Percentiles rank a stretch among this genome's conserved stretches.
Conservation (phyloP, 2,888 invertebrate genomes). For the Ptilodon capucinus region DNA sequence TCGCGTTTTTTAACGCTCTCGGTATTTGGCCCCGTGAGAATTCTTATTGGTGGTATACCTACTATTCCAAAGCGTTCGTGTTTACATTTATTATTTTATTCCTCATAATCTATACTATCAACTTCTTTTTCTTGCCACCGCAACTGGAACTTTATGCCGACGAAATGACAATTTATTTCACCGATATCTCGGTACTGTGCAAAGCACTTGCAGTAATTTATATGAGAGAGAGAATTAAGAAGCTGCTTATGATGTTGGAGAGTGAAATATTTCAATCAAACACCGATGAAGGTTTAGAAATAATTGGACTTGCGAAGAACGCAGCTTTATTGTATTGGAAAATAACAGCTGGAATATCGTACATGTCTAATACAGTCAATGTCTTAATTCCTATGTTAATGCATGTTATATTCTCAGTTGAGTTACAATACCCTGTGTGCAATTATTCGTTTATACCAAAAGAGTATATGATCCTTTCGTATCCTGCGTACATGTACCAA, state of each 20-base stretch:
- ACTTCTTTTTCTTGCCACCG: slow-evolving; percentile 50
- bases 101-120: slow-evolving; percentile 40
- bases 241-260: slow-evolving; percentile 50
- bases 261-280: slow-evolving; percentile 51
- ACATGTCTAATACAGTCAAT: slow-evolving; percentile 41
- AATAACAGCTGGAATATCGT: slow-evolving; percentile 43
- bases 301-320: slow-evolving; percentile 46
- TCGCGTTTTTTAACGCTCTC: slow-evolving; percentile 48
- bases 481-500: slow-evolving; percentile 58
- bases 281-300: slow-evolving; percentile 33
- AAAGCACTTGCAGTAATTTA: slow-evolving; percentile 53
- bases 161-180: slow-evolving; percentile 60
- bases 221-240: slow-evolving; percentile 39
- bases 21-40: slow-evolving; percentile 44
- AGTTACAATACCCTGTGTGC: slow-evolving; percentile 48
- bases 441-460: slow-evolving; percentile 57
- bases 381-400: slow-evolving; percentile 42
- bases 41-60: slow-evolving; percentile 31
- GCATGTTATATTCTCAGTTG: slow-evolving; percentile 38
- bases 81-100: slow-evolving; percentile 40
- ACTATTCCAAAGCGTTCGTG: slow-evolving; percentile 41
- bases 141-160: slow-evolving; percentile 51
- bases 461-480: slow-evolving; percentile 37
- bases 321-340: slow-evolving; percentile 51
- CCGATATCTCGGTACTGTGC: slow-evolving; percentile 40